Base-by-base conservation (phyloP, 2,113 vertebrate genomes). In the Nannobrachium achirus region DNA sequence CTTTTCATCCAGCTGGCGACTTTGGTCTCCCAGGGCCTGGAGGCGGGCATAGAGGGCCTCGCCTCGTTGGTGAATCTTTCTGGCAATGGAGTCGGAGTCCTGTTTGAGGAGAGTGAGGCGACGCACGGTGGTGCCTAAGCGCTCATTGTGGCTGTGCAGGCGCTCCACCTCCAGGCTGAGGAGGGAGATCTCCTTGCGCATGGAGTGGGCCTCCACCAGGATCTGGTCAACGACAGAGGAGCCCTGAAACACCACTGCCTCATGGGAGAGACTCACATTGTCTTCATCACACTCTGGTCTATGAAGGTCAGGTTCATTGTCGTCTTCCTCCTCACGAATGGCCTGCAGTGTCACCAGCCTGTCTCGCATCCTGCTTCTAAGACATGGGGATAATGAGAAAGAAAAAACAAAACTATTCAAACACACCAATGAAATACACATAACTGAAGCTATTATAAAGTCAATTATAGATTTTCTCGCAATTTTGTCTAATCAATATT, bases 51-150 rank as follows among this genome's bases (percentile, higher is more conserved):
- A 88, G 55, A 98, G 87, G 25, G 7, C 80, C 80, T 95, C 92
- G 8, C 91, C 94, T 0, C 80, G 88, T 9, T 86, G 76, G 76
- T 95, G 95, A 82, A 98, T 95, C 69, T 90, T 92, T 85, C 88
- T 94, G 73, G 95, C 95, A 4, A 98, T 96, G 11, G 89, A 83
- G 53, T 93, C 95, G 3, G 94, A 94, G 71, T 96, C 95, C 7
- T 93, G 92, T 82, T 96, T 97, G 79, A 98, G 92, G 63, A 94
- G 87, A 52, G 94, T 95, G 10, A 98, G 84, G 1, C 94, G 93
- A 51, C 92, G 89, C 87, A 95, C 91, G 10, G 95, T 94, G 20
- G 94, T 96, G 66, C 94, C 91, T 79, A 94, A 96, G 70, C 94
- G 95, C 5, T 60, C 84, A 0, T 94, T 96, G 66, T 96, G 94